phyloP scores from a whole-genome alignment of 2,888 invertebrate genomes.

The Thelaira solivaga region DNA sequence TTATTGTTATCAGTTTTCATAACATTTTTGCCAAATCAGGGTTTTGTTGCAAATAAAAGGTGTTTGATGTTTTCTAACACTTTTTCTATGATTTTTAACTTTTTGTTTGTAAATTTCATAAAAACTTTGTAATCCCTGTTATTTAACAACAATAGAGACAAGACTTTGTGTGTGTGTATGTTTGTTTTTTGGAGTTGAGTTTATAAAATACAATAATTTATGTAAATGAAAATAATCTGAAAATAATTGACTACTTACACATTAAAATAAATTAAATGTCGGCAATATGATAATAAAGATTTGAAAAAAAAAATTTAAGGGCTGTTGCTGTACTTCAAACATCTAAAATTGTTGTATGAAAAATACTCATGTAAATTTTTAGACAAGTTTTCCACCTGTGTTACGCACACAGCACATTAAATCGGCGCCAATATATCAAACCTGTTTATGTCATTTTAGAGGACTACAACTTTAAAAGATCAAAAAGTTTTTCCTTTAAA shows the following conservation, averaged over 20 bases:
- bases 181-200: too few species aligned
- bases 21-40: conserved; percentile 12
- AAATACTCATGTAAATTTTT: too few species aligned
- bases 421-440: too few species aligned
- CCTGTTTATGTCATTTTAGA: too few species aligned
- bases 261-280: background rate
- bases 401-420: too few species aligned
- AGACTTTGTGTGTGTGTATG: background rate
- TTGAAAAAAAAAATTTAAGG: too few species aligned
- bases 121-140: background rate
- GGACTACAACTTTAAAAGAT: too few species aligned
- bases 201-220: background rate
- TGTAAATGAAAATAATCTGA: conserved; percentile 4
- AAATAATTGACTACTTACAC: background rate
- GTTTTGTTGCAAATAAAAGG: conserved; percentile 15
- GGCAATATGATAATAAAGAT: background rate
- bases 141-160: conserved; percentile 2
- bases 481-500: too few species aligned
- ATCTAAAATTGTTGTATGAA: too few species aligned
- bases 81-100: background rate
- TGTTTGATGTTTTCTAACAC: conserved; percentile 44
- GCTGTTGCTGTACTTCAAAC: too few species aligned
- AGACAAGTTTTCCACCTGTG: too few species aligned
- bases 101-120: conserved; percentile 1
- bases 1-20: background rate